Percentiles rank a stretch among this genome's conserved stretches.
Evolutionary conservation across 2,888 invertebrate species (phyloP).

Genomic region (Mythimna pallens): DNA sequence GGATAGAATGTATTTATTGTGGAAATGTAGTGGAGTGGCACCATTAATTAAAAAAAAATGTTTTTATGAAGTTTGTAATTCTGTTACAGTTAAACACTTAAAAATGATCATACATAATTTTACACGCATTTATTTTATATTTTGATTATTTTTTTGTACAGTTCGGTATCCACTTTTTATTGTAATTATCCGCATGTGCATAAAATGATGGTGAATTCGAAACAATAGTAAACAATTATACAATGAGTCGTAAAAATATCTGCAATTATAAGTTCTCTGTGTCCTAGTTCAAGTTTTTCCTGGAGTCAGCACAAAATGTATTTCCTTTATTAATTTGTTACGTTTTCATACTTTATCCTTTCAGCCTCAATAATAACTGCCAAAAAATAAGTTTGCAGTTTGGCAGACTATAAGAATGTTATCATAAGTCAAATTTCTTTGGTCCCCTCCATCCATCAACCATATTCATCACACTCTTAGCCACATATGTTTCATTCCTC

Average conservation of each 20-base stretch:
- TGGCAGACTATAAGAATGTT: background rate
- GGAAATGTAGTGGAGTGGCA: slow-evolving; percentile 41
- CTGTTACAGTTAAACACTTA: slow-evolving; percentile 20
- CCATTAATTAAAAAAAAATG: slow-evolving; percentile 9
- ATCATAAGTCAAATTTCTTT: background rate
- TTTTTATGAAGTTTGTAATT: slow-evolving; percentile 27
- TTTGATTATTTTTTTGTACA: slow-evolving; percentile 24
- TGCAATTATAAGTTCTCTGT: slow-evolving; percentile 6
- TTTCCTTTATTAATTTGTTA: background rate
- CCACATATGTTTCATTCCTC: slow-evolving; percentile 2
- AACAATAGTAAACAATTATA: slow-evolving; percentile 15
- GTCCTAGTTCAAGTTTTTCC: background rate
- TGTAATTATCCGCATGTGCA: background rate
- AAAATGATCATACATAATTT: slow-evolving; percentile 32
- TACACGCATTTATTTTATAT: slow-evolving; percentile 62
- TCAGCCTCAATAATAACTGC: background rate
- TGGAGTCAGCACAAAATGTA: background rate
- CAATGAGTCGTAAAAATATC: slow-evolving; percentile 18
- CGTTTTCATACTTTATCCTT: background rate
- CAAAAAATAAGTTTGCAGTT: background rate
- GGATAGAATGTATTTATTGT: slow-evolving; percentile 57
- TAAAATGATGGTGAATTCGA: slow-evolving; percentile 18
- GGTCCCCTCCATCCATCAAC: slow-evolving; percentile 12
- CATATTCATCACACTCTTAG: background rate
- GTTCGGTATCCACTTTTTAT: slow-evolving; percentile 6